phyloP scores from a whole-genome alignment of 2,113 vertebrate species.

The Tragelaphus imberbis region DNA sequence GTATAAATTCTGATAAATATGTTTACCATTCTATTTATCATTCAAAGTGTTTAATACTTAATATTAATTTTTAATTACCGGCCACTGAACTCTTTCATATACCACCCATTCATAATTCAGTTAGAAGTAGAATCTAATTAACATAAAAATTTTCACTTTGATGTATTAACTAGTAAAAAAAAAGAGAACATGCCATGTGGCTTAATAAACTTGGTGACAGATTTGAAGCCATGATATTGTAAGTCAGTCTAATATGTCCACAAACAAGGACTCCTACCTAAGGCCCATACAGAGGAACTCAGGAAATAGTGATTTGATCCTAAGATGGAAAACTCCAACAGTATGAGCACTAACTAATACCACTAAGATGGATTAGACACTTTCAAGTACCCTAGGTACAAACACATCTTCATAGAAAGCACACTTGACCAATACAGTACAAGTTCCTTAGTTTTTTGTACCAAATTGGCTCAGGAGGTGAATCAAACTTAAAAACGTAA shows the following conservation, averaged over 20 bases:
- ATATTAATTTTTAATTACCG: neutral
- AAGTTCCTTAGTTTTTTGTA: neutral
- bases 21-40: neutral
- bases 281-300: neutral
- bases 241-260: neutral
- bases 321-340: neutral
- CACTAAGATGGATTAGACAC: neutral
- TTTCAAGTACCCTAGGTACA: neutral
- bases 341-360: neutral
- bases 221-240: neutral
- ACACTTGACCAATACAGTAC: neutral
- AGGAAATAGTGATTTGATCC: neutral
- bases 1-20: neutral
- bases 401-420: neutral
- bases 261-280: neutral
- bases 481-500: neutral
- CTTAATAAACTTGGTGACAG: neutral
- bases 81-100: neutral
- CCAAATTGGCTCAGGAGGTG: neutral
- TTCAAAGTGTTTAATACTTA: neutral
- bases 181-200: neutral
- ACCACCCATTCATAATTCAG: neutral
- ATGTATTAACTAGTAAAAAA: neutral
- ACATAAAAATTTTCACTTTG: neutral
- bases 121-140: slow-evolving; percentile 5